A percentile compares a stretch with the other conserved stretches of the same genome.
Evolutionary conservation across 2,888 invertebrate genomes (phyloP).

Genomic region (Bursaphelenchus okinawaensis): DNA sequence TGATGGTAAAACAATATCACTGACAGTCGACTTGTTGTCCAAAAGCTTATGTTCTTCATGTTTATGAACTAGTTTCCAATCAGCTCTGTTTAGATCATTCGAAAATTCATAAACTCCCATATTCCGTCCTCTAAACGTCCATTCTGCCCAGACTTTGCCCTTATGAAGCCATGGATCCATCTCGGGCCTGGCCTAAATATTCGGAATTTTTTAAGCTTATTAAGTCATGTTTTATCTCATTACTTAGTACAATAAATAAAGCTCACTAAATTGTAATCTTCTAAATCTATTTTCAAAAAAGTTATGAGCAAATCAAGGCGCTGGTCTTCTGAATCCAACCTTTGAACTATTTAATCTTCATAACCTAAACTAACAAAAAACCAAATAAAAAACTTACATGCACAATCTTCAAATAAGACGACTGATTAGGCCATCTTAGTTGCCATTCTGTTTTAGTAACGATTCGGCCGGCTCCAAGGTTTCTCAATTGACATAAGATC

Average conservation of each 20-base stretch:
- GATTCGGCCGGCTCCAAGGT: slow-evolving; percentile 53
- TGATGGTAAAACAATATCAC: slow-evolving; percentile 38
- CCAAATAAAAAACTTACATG: slow-evolving; percentile 39
- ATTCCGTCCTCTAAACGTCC: slow-evolving; percentile 49
- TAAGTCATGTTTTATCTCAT: no score
- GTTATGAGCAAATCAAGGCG: no score
- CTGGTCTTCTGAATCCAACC: no score
- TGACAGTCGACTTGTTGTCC: slow-evolving; percentile 23
- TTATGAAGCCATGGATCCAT: slow-evolving; percentile 54
- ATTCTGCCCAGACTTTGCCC: slow-evolving; percentile 50
- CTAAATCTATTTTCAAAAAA: neutral
- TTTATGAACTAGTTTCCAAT: slow-evolving; percentile 54
- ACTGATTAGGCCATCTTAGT: slow-evolving; percentile 54
- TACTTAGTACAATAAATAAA: neutral
- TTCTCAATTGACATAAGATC: slow-evolving; percentile 49
- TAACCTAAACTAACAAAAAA: no score
- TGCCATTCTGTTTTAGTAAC: slow-evolving; percentile 55
- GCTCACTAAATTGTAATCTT: slow-evolving; percentile 1
- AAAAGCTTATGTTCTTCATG: slow-evolving; percentile 44
- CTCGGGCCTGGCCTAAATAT: slow-evolving; percentile 43
- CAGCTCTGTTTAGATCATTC: slow-evolving; percentile 50
- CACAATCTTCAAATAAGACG: slow-evolving; percentile 49
- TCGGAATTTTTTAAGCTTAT: no score
- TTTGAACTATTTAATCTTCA: no score
- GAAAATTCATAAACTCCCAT: slow-evolving; percentile 52